Evolutionary conservation across 92 coral and sea anemone genomes (phyloP).

Genomic region (Scolanthus callimorphus): DNA sequence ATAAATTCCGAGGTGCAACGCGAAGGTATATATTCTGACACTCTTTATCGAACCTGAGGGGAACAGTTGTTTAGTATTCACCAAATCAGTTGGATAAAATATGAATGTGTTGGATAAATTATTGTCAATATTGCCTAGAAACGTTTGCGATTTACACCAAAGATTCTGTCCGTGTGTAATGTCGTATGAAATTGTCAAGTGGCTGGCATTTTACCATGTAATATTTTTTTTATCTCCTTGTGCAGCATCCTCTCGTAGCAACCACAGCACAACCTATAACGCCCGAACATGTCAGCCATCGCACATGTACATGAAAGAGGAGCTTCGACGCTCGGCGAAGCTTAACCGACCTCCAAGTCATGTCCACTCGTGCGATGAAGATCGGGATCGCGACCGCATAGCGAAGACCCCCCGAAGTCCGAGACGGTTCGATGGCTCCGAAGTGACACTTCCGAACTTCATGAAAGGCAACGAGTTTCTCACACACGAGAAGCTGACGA

Average conservation of each 20-base stretch:
- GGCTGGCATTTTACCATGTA: no score
- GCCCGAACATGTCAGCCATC: conserved; percentile 86
- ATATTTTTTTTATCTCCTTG: neutral
- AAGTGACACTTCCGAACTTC: conserved; percentile 70
- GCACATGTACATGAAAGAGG: conserved; percentile 71
- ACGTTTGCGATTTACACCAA: no score
- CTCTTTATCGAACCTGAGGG: no score
- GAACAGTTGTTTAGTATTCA: no score
- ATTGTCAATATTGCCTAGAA: no score
- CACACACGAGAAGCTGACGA: conserved; percentile 67
- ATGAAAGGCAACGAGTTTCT: conserved; percentile 74
- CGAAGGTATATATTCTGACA: no score
- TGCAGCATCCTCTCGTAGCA: conserved; percentile 72
- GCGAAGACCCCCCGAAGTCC: conserved; percentile 43
- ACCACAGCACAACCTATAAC: conserved; percentile 60
- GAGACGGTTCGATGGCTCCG: conserved; percentile 70
- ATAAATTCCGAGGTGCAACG: no score
- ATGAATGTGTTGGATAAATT: no score
- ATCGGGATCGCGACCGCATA: conserved; percentile 33
- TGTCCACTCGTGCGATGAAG: conserved; percentile 59
- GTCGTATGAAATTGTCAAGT: no score
- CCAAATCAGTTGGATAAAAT: no score
- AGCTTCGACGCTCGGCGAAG: conserved; percentile 70
- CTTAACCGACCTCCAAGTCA: conserved; percentile 80
- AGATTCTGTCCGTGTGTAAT: no score